phyloP scores from a whole-genome alignment of 2,797 vertebrate genomes.

The Xerus rutilus region DNA sequence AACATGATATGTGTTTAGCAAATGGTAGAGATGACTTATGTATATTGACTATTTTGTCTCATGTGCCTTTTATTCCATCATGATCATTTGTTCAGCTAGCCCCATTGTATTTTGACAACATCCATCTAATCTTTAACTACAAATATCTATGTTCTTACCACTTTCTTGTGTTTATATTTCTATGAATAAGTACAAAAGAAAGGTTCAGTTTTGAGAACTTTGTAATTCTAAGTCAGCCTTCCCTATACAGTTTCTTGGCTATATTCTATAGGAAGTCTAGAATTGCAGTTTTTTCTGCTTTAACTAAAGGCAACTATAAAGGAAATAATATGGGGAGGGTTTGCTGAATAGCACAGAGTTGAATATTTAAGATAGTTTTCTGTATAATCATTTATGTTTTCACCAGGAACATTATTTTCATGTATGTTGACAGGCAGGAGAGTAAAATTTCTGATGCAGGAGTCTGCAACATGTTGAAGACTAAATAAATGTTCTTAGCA shows the following conservation, averaged over 20 bases:
- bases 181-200: background rate
- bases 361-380: constrained; percentile 21
- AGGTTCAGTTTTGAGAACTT: background rate
- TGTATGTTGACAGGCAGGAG: background rate
- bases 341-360: background rate
- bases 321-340: background rate
- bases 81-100: background rate
- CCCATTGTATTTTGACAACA: background rate
- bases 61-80: background rate
- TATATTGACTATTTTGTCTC: background rate
- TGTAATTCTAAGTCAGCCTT: background rate
- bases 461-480: background rate
- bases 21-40: background rate
- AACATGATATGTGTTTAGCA: background rate
- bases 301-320: background rate
- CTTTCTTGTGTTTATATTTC: background rate
- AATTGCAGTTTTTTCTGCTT: constrained; percentile 6
- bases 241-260: background rate
- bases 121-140: background rate
- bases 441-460: background rate
- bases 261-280: background rate
- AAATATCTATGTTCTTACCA: background rate
- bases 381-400: constrained; percentile 34
- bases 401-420: background rate
- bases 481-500: constrained; percentile 1